phyloP scores from a whole-genome alignment of 2,888 invertebrate species.

The Cryptocephalus primarius region DNA sequence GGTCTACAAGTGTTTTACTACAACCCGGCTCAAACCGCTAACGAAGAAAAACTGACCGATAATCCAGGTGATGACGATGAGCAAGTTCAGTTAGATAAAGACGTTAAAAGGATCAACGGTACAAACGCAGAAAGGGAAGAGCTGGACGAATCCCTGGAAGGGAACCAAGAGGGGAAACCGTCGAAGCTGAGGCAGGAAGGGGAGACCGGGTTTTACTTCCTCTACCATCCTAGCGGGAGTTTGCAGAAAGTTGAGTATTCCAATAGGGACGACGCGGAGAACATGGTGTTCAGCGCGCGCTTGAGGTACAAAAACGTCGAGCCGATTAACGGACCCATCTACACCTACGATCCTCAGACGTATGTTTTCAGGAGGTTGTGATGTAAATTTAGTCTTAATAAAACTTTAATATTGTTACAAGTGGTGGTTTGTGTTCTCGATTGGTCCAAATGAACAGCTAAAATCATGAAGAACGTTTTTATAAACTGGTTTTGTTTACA shows the following conservation, averaged over 20 bases:
- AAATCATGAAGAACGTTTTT: no score
- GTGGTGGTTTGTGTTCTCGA: no score
- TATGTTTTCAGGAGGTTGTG: slow-evolving; percentile 6
- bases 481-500: no score
- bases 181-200: slow-evolving; percentile 12
- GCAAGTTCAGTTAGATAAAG: no score
- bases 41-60: no score
- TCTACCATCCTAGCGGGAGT: slow-evolving; percentile 51
- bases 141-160: slow-evolving; percentile 3
- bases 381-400: not conserved
- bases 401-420: no score
- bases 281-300: slow-evolving; percentile 54
- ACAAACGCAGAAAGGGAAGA: slow-evolving; percentile 3
- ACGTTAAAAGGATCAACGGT: no score
- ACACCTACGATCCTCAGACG: slow-evolving; percentile 37
- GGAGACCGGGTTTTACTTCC: slow-evolving; percentile 49
- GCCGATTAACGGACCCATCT: slow-evolving; percentile 51
- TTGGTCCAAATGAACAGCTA: no score
- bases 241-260: slow-evolving; percentile 52
- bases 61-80: no score
- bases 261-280: slow-evolving; percentile 40
- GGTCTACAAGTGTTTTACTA: no score
- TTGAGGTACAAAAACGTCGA: slow-evolving; percentile 51
- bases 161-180: not conserved
- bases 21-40: no score